Percentiles rank a stretch among this genome's conserved stretches.
Conservation (phyloP, 2,797 vertebrate genomes). For the Amazona finschi region DNA sequence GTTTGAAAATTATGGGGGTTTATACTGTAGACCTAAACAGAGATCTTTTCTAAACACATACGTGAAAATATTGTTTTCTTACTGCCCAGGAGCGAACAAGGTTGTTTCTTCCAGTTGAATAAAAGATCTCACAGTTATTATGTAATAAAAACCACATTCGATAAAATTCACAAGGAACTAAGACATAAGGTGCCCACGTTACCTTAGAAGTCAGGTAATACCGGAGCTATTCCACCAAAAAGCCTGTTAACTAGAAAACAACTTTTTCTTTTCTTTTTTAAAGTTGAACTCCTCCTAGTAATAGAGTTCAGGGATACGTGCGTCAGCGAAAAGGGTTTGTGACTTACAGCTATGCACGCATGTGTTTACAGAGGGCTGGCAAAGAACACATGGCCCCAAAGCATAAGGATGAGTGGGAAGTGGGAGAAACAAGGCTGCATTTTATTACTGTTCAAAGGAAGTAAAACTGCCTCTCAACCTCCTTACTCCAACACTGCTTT, state of each 20-base stretch:
- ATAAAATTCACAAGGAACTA: background rate
- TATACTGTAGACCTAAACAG: background rate
- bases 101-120: background rate
- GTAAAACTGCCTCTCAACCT: background rate
- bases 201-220: background rate
- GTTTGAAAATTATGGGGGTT: background rate
- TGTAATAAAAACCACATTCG: background rate
- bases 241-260: background rate
- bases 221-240: background rate
- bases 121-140: background rate
- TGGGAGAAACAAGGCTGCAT: background rate
- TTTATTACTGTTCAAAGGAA: background rate
- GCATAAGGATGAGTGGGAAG: slow-evolving; percentile 10
- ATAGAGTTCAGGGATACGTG: background rate
- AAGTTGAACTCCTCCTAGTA: background rate
- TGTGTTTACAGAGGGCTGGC: background rate
- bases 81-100: background rate
- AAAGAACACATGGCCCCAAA: background rate
- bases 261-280: background rate
- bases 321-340: background rate
- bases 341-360: background rate
- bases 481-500: background rate
- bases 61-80: background rate
- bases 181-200: background rate
- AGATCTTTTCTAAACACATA: background rate